Evolutionary conservation across 2,113 vertebrate genomes (phyloP).

Genomic region (Scatophagus argus): DNA sequence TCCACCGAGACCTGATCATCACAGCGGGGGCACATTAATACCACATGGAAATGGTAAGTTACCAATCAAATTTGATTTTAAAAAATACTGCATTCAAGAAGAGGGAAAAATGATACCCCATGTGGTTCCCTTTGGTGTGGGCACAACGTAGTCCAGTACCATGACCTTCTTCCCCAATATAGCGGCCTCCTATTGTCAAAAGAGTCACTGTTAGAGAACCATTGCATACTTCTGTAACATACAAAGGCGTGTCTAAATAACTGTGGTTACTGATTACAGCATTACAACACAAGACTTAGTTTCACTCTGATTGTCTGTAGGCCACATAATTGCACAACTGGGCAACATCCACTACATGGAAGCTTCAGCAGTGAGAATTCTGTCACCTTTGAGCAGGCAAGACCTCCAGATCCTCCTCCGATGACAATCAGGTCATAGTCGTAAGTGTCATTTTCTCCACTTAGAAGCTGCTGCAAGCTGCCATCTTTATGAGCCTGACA

Average conservation of each 20-base stretch:
- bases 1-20: slow-evolving; percentile 90
- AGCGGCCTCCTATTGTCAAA: slow-evolving; percentile 89
- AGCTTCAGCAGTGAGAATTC: neutral
- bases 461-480: slow-evolving; percentile 89
- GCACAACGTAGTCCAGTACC: slow-evolving; percentile 95
- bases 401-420: slow-evolving; percentile 95
- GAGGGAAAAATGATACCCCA: slow-evolving; percentile 88
- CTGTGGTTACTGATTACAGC: neutral
- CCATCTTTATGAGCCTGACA: slow-evolving; percentile 90
- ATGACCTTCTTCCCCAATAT: slow-evolving; percentile 92
- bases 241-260: neutral
- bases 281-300: neutral
- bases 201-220: neutral
- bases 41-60: neutral
- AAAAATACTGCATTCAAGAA: neutral
- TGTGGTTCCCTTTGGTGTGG: slow-evolving; percentile 91
- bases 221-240: neutral
- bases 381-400: slow-evolving; percentile 95
- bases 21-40: neutral
- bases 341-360: neutral
- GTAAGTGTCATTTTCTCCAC: slow-evolving; percentile 73
- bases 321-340: neutral
- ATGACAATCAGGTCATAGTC: slow-evolving; percentile 96
- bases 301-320: neutral
- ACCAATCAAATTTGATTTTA: neutral